Evolutionary conservation across 2,888 invertebrate species (phyloP).

Genomic region (Crocallis elinguaria): DNA sequence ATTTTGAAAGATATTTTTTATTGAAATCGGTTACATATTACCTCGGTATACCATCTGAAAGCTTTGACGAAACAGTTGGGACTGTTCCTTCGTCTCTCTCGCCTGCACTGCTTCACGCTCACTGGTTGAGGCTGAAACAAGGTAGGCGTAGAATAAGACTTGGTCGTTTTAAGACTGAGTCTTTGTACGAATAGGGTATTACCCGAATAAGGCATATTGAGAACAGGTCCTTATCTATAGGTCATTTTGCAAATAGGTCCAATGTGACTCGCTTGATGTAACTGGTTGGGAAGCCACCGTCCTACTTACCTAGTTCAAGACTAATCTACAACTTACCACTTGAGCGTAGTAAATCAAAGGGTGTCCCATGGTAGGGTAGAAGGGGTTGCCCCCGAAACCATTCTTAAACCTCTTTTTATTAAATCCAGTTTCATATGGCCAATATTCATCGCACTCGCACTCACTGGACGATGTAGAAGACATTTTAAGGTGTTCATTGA

Average conservation of each 20-base stretch:
- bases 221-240: no score
- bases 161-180: no score
- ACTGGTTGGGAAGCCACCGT: no score
- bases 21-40: no score
- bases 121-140: slow-evolving; percentile 40
- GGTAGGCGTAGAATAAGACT: no score
- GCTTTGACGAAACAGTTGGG: slow-evolving; percentile 72
- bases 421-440: slow-evolving; percentile 31
- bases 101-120: slow-evolving; percentile 31
- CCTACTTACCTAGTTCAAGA: no score
- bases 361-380: slow-evolving; percentile 50
- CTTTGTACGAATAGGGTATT: no score
- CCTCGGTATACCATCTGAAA: slow-evolving; percentile 75
- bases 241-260: no score
- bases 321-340: slow-evolving; percentile 62
- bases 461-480: slow-evolving; percentile 58
- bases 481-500: slow-evolving; percentile 37
- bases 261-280: no score
- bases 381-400: slow-evolving; percentile 33
- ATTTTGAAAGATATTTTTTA: no score
- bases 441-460: slow-evolving; percentile 42
- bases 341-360: slow-evolving; percentile 67
- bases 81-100: slow-evolving; percentile 47
- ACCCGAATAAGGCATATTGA: no score
- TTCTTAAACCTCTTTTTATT: slow-evolving; percentile 27